phyloP scores from a whole-genome alignment of 37 sponge, comb jelly and placozoan species.

The Haliclona indistincta region DNA sequence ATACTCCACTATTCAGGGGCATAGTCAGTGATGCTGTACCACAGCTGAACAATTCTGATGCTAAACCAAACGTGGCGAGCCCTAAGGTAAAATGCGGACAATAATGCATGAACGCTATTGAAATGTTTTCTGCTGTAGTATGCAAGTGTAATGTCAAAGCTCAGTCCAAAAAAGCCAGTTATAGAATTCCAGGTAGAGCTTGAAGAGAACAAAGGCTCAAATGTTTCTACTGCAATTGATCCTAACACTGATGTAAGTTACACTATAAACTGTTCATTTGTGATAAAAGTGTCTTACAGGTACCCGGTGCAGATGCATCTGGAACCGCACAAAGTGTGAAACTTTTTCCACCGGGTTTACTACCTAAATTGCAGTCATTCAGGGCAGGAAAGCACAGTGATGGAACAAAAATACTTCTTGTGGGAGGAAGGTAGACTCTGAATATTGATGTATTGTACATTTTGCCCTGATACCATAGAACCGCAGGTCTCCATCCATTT shows the following conservation, averaged over 20 bases:
- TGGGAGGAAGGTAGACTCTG: slow-evolving; percentile 4
- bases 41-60: neutral
- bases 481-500: slow-evolving; percentile 17
- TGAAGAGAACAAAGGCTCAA: neutral
- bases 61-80: neutral
- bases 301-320: neutral
- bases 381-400: neutral
- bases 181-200: neutral
- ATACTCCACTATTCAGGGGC: neutral
- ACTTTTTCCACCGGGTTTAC: neutral
- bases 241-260: too few species aligned
- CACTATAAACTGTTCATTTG: too few species aligned
- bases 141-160: neutral
- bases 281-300: too few species aligned
- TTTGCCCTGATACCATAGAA: too few species aligned
- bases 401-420: neutral
- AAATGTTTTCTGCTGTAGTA: too few species aligned
- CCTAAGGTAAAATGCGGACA: too few species aligned
- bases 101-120: too few species aligned
- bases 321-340: too few species aligned
- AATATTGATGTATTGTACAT: too few species aligned
- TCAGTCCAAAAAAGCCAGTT: neutral
- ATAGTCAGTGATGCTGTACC: neutral
- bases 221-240: neutral
- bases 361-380: slow-evolving; percentile 11